Percentiles rank a stretch among this genome's conserved stretches.
phyloP scores from a whole-genome alignment of 2,888 invertebrate species.

The Choreutis nemorana region DNA sequence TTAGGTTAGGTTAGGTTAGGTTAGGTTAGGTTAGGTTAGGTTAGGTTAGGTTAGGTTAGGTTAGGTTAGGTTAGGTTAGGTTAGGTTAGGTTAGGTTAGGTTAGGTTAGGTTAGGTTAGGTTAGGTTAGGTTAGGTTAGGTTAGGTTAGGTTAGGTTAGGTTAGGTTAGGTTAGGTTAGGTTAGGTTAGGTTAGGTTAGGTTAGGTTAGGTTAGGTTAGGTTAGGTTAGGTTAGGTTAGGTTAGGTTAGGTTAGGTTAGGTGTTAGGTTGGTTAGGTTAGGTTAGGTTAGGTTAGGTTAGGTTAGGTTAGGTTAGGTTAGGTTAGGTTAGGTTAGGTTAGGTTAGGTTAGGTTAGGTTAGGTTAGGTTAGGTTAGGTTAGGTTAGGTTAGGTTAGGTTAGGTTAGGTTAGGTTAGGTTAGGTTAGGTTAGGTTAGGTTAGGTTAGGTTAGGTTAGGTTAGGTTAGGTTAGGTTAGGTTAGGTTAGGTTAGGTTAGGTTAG shows the following conservation, averaged over 20 bases:
- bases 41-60: slow-evolving; percentile 1
- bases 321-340: slow-evolving; percentile 1
- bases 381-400: slow-evolving; percentile 2
- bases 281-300: slow-evolving; percentile 5
- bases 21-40: slow-evolving; percentile 1
- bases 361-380: slow-evolving; percentile 1
- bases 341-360: background rate
- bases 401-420: slow-evolving; percentile 1
- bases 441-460: slow-evolving; percentile 2
- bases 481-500: slow-evolving; percentile 11
- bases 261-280: slow-evolving; percentile 2
- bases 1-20: slow-evolving; percentile 2
- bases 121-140: slow-evolving; percentile 4
- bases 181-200: slow-evolving; percentile 3
- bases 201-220: slow-evolving; percentile 2
- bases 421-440: slow-evolving; percentile 2
- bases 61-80: slow-evolving; percentile 2
- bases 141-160: slow-evolving; percentile 2
- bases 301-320: slow-evolving; percentile 3
- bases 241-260: slow-evolving; percentile 2
- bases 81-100: slow-evolving; percentile 1
- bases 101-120: background rate
- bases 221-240: slow-evolving; percentile 2
- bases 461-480: slow-evolving; percentile 1
- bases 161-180: slow-evolving; percentile 2